These are phyloP conservation scores for Crenuchus spilurus DNA, from an alignment of 2,797 vertebrate genomes.

Conservation along the genomic window DNA sequence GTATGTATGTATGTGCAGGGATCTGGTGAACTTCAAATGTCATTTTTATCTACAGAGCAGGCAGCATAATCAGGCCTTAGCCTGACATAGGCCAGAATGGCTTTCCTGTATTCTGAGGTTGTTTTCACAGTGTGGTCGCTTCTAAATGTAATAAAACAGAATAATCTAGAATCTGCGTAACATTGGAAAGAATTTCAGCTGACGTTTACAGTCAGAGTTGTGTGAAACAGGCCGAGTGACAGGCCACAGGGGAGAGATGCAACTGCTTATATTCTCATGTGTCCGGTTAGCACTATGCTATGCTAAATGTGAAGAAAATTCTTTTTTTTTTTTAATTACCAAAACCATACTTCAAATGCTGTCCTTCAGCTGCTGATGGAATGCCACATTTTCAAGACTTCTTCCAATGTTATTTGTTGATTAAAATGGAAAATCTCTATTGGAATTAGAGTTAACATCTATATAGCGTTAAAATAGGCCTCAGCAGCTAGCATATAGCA, in stretches of 20 bases:
- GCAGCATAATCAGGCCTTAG: slow-evolving; percentile 43
- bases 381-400: no score
- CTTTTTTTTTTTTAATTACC: no score
- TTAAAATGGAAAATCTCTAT: no score
- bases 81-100: slow-evolving; percentile 45
- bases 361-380: no score
- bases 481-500: no score
- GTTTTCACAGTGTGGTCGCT: slow-evolving; percentile 22
- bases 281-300: neutral
- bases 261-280: neutral
- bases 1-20: slow-evolving; percentile 9
- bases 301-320: neutral
- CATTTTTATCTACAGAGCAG: slow-evolving; percentile 44
- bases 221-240: neutral
- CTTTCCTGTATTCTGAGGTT: slow-evolving; percentile 22
- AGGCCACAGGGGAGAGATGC: neutral
- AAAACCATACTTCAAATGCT: no score
- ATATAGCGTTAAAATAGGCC: no score
- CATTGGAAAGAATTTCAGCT: neutral
- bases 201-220: neutral
- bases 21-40: slow-evolving; percentile 43
- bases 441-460: no score
- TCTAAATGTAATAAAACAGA: slow-evolving; percentile 27
- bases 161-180: slow-evolving; percentile 3
- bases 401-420: no score